These are phyloP conservation scores for Gallinago solitaria DNA, from an alignment of 2,797 vertebrate genomes.

Conservation along the genomic window DNA sequence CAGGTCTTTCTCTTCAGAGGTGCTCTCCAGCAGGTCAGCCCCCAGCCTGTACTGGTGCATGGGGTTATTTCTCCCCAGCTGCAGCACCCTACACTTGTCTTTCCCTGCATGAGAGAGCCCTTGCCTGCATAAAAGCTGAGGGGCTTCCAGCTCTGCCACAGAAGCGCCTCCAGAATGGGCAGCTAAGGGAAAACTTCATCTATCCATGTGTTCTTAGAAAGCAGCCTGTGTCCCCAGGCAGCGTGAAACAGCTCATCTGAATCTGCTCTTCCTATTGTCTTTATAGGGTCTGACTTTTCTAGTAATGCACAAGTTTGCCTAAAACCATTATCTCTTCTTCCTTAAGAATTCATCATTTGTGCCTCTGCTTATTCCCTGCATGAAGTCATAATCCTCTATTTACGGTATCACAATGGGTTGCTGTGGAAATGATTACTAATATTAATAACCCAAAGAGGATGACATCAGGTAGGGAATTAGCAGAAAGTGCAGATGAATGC, in stretches of 20 bases:
- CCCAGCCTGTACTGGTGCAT: too few relatives aligned
- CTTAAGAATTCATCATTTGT: conserved; percentile 33
- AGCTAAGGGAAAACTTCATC: not conserved
- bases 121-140: not conserved
- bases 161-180: not conserved
- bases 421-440: conserved; percentile 62
- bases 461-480: conserved; percentile 63
- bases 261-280: not conserved
- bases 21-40: too few relatives aligned
- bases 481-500: conserved; percentile 19
- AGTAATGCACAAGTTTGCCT: not conserved
- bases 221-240: not conserved
- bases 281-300: not conserved
- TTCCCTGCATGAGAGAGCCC: not conserved
- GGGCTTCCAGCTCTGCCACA: not conserved
- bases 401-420: conserved; percentile 50
- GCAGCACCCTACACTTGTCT: too few relatives aligned
- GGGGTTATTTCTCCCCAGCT: too few relatives aligned
- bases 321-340: conserved; percentile 24
- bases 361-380: conserved; percentile 57
- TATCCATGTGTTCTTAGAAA: not conserved
- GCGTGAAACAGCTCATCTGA: not conserved
- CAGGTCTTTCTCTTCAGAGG: too few relatives aligned
- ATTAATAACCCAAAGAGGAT: conserved; percentile 49
- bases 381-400: conserved; percentile 63